Conservation (phyloP, 1,140 invertebrate species). For the Bathynomus jamesi region DNA sequence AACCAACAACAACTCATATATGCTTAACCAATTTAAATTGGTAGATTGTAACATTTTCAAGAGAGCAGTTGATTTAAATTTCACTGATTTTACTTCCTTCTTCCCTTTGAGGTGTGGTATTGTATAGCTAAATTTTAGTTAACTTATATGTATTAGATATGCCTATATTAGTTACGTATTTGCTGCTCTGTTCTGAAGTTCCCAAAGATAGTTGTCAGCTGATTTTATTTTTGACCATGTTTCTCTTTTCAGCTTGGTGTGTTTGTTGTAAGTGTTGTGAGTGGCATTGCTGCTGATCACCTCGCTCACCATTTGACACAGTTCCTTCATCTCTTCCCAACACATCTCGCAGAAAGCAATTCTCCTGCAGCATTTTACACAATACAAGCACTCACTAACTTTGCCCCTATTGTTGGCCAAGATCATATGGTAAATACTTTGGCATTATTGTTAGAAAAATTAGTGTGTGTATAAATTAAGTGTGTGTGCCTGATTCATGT, state of each 20-base stretch:
- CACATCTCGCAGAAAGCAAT: slow-evolving; percentile 48
- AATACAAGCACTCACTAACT: slow-evolving; percentile 53
- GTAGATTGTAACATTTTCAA: no score
- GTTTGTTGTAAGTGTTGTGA: slow-evolving; percentile 56
- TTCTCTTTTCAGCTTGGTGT: slow-evolving; percentile 53
- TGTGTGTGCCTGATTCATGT: neutral
- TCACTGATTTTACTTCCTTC: no score
- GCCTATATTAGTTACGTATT: no score
- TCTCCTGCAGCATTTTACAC: slow-evolving; percentile 53
- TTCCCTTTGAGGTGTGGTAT: no score
- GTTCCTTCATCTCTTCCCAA: slow-evolving; percentile 50
- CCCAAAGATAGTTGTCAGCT: no score
- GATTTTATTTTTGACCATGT: slow-evolving; percentile 20
- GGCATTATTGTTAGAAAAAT: neutral
- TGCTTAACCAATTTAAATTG: no score
- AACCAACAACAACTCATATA: no score
- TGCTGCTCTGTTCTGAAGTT: no score
- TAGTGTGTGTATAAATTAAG: neutral
- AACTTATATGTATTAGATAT: no score
- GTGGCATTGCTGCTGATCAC: slow-evolving; percentile 53
- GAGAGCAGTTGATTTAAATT: no score
- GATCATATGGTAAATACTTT: slow-evolving; percentile 50
- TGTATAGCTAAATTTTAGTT: no score
- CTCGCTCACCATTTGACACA: slow-evolving; percentile 51
- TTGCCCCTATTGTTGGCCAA: slow-evolving; percentile 51